These are phyloP conservation scores for Lucinisca nassula DNA, from an alignment of 2,888 invertebrate species.

Conservation along the genomic window DNA sequence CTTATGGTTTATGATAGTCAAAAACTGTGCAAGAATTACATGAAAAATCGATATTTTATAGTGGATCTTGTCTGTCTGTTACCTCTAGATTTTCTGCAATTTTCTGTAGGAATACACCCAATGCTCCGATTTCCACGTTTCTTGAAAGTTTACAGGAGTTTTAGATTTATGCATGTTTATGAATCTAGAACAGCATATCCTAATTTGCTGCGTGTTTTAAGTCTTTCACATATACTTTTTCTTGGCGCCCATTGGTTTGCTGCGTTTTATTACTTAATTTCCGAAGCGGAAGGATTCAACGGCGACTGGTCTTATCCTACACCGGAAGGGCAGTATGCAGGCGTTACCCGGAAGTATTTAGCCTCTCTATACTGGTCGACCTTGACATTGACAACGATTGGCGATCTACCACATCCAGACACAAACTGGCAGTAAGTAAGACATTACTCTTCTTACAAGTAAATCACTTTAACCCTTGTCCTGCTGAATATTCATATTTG, in stretches of 20 bases:
- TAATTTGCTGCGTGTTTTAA: conserved; percentile 98
- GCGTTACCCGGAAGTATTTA: conserved; percentile 96
- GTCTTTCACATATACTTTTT: conserved; percentile 97
- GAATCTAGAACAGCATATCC: conserved; percentile 98
- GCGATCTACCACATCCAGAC: conserved; percentile 98
- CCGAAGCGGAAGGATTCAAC: conserved; percentile 91
- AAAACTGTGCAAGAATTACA: conserved; percentile 96
- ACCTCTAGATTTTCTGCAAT: conserved; percentile 96
- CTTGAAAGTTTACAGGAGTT: conserved; percentile 93
- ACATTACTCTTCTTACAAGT: too few species aligned
- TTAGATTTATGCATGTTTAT: conserved; percentile 96
- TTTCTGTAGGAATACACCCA: conserved; percentile 92
- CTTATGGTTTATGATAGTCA: conserved; percentile 97
- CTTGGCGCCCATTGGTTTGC: conserved; percentile 99
- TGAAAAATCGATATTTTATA: conserved; percentile 94
- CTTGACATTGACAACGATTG: conserved; percentile 97
- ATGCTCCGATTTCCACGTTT: conserved; percentile 91
- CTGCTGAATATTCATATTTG: too few species aligned
- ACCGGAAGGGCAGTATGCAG: conserved; percentile 92
- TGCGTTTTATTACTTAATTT: conserved; percentile 98
- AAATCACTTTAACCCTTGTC: too few species aligned
- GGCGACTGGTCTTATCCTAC: conserved; percentile 89
- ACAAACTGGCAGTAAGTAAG: conserved; percentile 98
- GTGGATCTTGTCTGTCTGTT: conserved; percentile 94
- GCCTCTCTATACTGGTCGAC: conserved; percentile 99